Base-by-base conservation (phyloP, 2,888 invertebrate species). In the Herminia tarsipennalis region DNA sequence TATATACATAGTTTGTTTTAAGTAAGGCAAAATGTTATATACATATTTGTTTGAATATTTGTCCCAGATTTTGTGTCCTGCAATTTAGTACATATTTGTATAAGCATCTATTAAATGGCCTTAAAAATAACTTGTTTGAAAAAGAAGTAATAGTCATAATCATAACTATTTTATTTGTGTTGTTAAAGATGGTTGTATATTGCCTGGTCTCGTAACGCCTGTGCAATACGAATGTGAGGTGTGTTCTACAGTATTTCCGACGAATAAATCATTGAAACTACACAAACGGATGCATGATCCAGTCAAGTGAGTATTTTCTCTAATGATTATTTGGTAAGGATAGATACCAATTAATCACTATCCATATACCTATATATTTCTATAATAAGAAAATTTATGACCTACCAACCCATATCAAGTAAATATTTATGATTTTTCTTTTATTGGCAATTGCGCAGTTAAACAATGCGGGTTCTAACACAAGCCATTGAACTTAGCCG, bases 231-330 rank as follows among this genome's bases (percentile, higher is more conserved):
- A 91, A 36, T 96, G 96, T 61, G 87, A 89, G 4, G 86, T 93
- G n/a, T 96, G 96, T 66, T 92, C 92, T 24, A 96, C 96, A 0
- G 83, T 91, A 17, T 96, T 96, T 66, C 90, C 92, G 0, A 93
- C 94, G 0, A 93, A 93, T 57, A 96, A 95, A 56, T 93, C 93
- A 3, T 75, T 95, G 39, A 90, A 95, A 61, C 81, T 96, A 32
- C 96, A 96, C 72, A 93, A 93, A 64, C 92, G 95, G 52, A 96
- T 96, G 93, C 96, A 96, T 62, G 94, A 94, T 21, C 95, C 95
- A 2, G 89, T 94, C 3, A 93, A 94, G 76, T 90, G 82, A 60
- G 92, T 81, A 21, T 6, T 12, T 5, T n/a, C n/a, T n/a, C n/a
- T n/a, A n/a, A 6, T 28, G 13, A 24, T 13, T 28, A 10, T n/a